Percentiles rank a stretch among this genome's conserved stretches.
Conservation (phyloP, 1,140 invertebrate genomes). For the Penaeus chinensis region DNA sequence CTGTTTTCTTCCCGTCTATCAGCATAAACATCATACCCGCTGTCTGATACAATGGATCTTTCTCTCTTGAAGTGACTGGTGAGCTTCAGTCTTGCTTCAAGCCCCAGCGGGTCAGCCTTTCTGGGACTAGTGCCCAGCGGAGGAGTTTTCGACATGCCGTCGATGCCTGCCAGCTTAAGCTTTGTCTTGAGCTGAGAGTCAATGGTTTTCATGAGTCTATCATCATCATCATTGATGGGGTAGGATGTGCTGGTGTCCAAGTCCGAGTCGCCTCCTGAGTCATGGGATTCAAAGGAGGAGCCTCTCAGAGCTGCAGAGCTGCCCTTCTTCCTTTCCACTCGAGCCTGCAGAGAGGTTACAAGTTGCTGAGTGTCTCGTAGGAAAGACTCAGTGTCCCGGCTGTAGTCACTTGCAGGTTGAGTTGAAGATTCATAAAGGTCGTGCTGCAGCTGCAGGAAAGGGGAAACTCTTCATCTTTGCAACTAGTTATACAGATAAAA, state of each 20-base stretch:
- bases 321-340: slow-evolving; percentile 63
- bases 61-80: slow-evolving; percentile 54
- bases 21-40: slow-evolving; percentile 55
- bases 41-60: slow-evolving; percentile 56
- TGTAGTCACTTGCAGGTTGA: slow-evolving; percentile 33
- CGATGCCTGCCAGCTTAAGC: slow-evolving; percentile 52
- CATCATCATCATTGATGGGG: slow-evolving; percentile 60
- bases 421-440: slow-evolving; percentile 19
- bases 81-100: slow-evolving; percentile 28
- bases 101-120: slow-evolving; percentile 6
- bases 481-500: neutral
- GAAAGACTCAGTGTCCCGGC: slow-evolving; percentile 71
- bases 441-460: slow-evolving; percentile 15
- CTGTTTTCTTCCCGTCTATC: slow-evolving; percentile 51
- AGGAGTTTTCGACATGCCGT: slow-evolving; percentile 40
- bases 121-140: slow-evolving; percentile 31
- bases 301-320: slow-evolving; percentile 23
- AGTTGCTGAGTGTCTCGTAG: slow-evolving; percentile 72
- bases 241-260: slow-evolving; percentile 65
- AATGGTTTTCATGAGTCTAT: slow-evolving; percentile 40
- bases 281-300: slow-evolving; percentile 63
- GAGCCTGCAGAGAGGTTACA: slow-evolving; percentile 71
- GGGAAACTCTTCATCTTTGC: neutral
- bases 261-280: slow-evolving; percentile 66
- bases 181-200: slow-evolving; percentile 41